Evolutionary conservation across 2,113 vertebrate species (phyloP).

Genomic region (Plotosus lineatus): DNA sequence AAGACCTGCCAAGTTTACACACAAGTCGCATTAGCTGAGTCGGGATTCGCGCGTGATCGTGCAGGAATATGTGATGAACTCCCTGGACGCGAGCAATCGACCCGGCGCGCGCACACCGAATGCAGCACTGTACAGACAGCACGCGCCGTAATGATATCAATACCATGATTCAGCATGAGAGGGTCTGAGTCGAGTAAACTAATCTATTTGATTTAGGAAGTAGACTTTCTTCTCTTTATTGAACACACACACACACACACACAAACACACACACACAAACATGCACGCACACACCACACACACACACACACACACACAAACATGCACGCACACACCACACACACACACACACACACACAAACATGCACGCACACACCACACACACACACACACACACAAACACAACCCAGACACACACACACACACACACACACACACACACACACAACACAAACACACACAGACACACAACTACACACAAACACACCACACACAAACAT

Average conservation of each 20-base stretch:
- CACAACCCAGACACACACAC: neutral
- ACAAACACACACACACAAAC: neutral
- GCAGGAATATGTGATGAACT: constrained; percentile 14
- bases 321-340: neutral
- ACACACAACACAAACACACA: neutral
- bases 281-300: neutral
- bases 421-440: neutral
- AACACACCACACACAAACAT: no score
- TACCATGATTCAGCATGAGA: constrained; percentile 25
- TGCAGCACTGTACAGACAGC: constrained; percentile 13
- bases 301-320: neutral
- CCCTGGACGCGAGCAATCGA: constrained; percentile 19
- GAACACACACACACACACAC: neutral
- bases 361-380: neutral
- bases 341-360: constrained; percentile 9
- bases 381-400: neutral
- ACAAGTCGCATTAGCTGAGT: constrained; percentile 49
- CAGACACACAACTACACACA: no score
- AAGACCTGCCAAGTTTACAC: constrained; percentile 58
- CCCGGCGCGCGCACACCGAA: constrained; percentile 15
- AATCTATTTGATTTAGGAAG: constrained; percentile 30
- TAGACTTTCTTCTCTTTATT: constrained; percentile 15
- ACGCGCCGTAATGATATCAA: constrained; percentile 23
- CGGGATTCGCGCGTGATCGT: constrained; percentile 4
- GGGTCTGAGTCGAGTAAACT: constrained; percentile 26